phyloP scores from a whole-genome alignment of 2,113 vertebrate species.

The Sarotherodon lohbergeri region DNA sequence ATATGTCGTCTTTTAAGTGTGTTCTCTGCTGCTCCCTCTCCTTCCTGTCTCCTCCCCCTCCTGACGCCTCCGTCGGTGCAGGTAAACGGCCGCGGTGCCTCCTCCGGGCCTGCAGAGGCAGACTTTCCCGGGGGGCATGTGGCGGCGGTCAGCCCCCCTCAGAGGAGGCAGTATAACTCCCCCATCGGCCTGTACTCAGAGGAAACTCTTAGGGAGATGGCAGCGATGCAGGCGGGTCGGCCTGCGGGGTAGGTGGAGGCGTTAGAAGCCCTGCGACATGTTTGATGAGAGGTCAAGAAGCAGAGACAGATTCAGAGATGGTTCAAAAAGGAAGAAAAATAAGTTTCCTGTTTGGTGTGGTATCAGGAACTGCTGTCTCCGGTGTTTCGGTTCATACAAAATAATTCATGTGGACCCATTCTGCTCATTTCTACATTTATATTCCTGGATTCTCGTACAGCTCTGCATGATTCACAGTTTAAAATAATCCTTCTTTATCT shows the following conservation, averaged over 20 bases:
- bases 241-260: constrained; percentile 83
- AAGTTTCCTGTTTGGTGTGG: fast-evolving
- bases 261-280: neutral
- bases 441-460: neutral
- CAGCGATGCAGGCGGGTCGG: constrained; percentile 80
- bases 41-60: neutral
- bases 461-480: neutral
- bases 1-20: neutral
- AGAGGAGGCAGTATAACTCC: constrained; percentile 88
- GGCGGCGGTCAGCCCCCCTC: constrained; percentile 60
- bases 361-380: neutral
- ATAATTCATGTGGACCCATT: fast-evolving
- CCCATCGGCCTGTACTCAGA: constrained; percentile 94
- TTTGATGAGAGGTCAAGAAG: neutral
- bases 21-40: constrained; percentile 6
- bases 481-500: neutral
- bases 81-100: constrained; percentile 62
- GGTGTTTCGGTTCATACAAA: neutral
- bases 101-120: constrained; percentile 35
- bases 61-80: constrained; percentile 51
- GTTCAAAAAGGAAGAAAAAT: neutral
- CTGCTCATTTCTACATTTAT: neutral
- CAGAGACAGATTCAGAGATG: neutral
- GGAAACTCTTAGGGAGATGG: constrained; percentile 90
- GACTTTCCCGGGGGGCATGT: constrained; percentile 58